A percentile compares a stretch with the other conserved stretches of the same genome.
Conservation (phyloP, 2,113 vertebrate genomes). For the Bujurquina vittata region DNA sequence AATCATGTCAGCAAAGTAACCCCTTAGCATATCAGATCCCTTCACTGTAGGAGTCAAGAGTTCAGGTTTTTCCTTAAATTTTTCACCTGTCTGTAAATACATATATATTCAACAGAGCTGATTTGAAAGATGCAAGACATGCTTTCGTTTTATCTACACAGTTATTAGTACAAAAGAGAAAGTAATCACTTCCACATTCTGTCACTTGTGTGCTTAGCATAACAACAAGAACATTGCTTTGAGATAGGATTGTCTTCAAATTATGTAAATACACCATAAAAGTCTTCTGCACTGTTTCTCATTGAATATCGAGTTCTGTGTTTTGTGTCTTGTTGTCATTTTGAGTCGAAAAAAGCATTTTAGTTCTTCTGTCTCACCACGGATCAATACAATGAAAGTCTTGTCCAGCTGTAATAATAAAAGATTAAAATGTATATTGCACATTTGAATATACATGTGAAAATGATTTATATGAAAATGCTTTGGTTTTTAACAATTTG, state of each 20-base stretch:
- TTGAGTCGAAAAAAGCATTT: not conserved
- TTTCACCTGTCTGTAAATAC: not conserved
- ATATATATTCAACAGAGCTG: slow-evolving; percentile 11
- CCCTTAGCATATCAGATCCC: not conserved
- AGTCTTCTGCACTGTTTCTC: slow-evolving; percentile 45
- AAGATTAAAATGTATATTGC: not conserved
- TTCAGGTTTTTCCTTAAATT: slow-evolving; percentile 5
- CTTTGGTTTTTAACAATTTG: not conserved
- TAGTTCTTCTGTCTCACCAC: not conserved
- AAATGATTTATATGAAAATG: not conserved
- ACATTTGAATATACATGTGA: not conserved
- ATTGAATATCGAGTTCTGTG: slow-evolving; percentile 9
- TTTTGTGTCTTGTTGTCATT: slow-evolving; percentile 17
- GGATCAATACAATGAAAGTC: not conserved
- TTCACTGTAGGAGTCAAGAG: not conserved
- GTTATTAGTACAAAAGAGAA: not conserved
- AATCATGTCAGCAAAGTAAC: not conserved
- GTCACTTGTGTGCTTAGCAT: slow-evolving; percentile 33
- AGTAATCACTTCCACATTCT: slow-evolving; percentile 35
- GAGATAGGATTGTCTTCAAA: slow-evolving; percentile 41
- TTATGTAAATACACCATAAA: slow-evolving; percentile 57
- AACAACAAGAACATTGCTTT: slow-evolving; percentile 48
- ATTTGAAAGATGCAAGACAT: slow-evolving; percentile 23
- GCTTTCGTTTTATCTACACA: slow-evolving; percentile 17
- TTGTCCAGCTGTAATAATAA: slow-evolving; percentile 8